phyloP scores from a whole-genome alignment of 2,113 vertebrate species.

The Psammodynastes pulverulentus region DNA sequence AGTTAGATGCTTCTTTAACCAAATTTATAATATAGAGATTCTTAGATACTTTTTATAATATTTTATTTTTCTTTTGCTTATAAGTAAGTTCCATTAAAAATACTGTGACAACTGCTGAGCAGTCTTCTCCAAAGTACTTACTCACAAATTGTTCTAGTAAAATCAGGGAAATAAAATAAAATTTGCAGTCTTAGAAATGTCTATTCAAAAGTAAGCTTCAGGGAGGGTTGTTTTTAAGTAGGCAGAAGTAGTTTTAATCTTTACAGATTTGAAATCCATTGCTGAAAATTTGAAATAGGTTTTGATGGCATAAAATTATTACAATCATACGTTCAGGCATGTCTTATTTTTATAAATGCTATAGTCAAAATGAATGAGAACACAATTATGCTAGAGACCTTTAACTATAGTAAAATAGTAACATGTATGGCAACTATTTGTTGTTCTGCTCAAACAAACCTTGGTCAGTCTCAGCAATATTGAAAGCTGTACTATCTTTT shows the following conservation, averaged over 20 bases:
- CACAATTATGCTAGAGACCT: neutral
- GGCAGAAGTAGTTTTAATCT: neutral
- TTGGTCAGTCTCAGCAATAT: neutral
- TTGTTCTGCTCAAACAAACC: neutral
- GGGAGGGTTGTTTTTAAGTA: neutral
- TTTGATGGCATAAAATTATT: neutral
- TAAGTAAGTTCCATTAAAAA: neutral
- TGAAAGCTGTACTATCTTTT: neutral
- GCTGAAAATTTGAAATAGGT: neutral
- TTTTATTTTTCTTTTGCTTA: neutral
- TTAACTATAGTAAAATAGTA: neutral
- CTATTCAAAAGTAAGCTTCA: neutral
- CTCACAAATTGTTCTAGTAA: neutral
- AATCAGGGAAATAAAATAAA: neutral
- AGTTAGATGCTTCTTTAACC: neutral
- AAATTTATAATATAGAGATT: neutral
- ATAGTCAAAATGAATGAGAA: neutral
- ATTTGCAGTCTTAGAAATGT: neutral
- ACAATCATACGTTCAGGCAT: neutral
- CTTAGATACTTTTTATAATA: neutral
- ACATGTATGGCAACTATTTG: neutral
- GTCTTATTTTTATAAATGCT: neutral
- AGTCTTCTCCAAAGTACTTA: neutral
- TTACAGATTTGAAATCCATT: neutral
- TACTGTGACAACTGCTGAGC: neutral